A percentile compares a stretch with the other conserved stretches of the same genome.
Evolutionary conservation across 2,797 vertebrate genomes (phyloP).

Genomic region (Lagocephalus sceleratus): DNA sequence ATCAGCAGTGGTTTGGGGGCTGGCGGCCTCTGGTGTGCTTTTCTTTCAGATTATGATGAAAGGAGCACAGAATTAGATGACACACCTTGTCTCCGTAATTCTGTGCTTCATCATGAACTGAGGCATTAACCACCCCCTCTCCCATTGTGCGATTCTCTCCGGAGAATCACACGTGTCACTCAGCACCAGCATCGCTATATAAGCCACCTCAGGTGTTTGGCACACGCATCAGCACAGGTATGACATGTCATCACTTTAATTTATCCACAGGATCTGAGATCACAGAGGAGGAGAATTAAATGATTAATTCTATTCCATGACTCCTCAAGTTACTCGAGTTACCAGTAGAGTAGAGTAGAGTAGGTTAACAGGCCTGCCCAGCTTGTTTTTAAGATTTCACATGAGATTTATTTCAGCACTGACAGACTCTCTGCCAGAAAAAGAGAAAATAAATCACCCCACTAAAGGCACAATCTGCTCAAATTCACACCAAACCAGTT

Average conservation of each 20-base stretch:
- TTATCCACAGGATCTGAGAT: constrained; percentile 52
- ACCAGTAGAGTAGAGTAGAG: neutral
- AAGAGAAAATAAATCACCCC: constrained; percentile 3
- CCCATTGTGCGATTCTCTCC: constrained; percentile 35
- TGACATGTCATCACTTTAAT: constrained; percentile 53
- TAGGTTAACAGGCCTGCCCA: neutral
- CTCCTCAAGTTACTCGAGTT: constrained; percentile 11
- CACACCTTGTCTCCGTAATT: constrained; percentile 76
- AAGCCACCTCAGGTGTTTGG: constrained; percentile 71
- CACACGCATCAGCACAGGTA: constrained; percentile 49
- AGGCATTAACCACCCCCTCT: constrained; percentile 58
- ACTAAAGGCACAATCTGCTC: neutral
- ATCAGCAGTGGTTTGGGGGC: constrained; percentile 39
- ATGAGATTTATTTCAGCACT: constrained; percentile 16
- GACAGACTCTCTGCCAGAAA: constrained; percentile 9
- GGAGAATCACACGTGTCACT: constrained; percentile 67
- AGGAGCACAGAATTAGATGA: constrained; percentile 75
- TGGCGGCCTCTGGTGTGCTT: constrained; percentile 66
- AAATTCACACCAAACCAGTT: constrained; percentile 6
- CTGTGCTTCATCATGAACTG: constrained; percentile 70
- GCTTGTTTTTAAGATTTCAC: constrained; percentile 25
- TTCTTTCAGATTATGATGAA: constrained; percentile 73
- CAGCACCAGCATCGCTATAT: constrained; percentile 51
- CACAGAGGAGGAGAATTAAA: constrained; percentile 15
- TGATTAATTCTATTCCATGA: constrained; percentile 45